Evolutionary conservation across 2,888 invertebrate species (phyloP).

Genomic region (Criorhina ranunculi): DNA sequence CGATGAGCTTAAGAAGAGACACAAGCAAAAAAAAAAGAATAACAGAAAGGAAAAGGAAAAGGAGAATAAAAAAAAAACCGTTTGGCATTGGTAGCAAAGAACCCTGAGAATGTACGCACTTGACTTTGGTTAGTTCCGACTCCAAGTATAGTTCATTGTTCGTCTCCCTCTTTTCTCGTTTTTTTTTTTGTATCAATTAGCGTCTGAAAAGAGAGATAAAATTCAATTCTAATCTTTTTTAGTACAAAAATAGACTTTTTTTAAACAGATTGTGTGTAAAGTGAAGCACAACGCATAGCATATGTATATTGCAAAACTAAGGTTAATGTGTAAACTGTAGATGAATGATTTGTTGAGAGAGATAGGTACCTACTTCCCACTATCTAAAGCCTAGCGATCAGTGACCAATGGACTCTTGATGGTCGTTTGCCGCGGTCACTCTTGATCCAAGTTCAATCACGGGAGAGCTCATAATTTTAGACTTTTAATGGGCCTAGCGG

Average conservation of each 20-base stretch:
- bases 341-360: neutral
- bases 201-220: slow-evolving; percentile 52
- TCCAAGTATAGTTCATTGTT: slow-evolving; percentile 69
- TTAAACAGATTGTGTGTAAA: neutral
- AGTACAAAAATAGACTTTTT: slow-evolving; percentile 55
- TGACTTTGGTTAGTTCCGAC: slow-evolving; percentile 76
- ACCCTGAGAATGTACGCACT: slow-evolving; percentile 78
- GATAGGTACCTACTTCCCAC: slow-evolving; percentile 30
- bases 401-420: slow-evolving; percentile 52
- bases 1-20: slow-evolving; percentile 26
- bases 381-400: neutral
- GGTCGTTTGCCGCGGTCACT: slow-evolving; percentile 32
- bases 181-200: slow-evolving; percentile 60
- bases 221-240: slow-evolving; percentile 67
- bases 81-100: slow-evolving; percentile 74
- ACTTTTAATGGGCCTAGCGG: slow-evolving; percentile 54
- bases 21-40: slow-evolving; percentile 25
- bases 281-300: neutral
- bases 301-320: neutral
- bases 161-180: slow-evolving; percentile 20
- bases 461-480: slow-evolving; percentile 54
- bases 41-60: too few relatives aligned
- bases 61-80: slow-evolving; percentile 21
- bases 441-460: slow-evolving; percentile 71
- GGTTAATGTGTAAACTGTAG: slow-evolving; percentile 33